Evolutionary conservation across 1,140 invertebrate genomes (phyloP).

Genomic region (Magallana angulata): DNA sequence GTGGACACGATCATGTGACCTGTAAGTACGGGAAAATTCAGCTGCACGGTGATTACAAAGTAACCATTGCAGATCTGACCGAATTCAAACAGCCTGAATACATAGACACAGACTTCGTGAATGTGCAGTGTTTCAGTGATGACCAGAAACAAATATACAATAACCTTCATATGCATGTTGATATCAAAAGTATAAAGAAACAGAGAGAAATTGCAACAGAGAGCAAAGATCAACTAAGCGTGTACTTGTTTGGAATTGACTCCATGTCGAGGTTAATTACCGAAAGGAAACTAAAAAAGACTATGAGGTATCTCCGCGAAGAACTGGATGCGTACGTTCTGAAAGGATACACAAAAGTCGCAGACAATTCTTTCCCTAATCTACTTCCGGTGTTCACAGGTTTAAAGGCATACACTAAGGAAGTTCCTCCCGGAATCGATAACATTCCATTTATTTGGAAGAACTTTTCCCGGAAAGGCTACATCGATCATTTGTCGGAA

Average conservation of each 20-base stretch:
- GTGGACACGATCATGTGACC: constrained; percentile 22
- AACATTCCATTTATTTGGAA: constrained; percentile 48
- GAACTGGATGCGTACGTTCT: constrained; percentile 69
- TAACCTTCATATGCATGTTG: constrained; percentile 48
- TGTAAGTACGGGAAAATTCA: constrained; percentile 40
- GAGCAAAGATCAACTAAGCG: constrained; percentile 32
- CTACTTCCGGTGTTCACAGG: constrained; percentile 50
- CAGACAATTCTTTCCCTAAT: constrained; percentile 48
- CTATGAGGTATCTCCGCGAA: constrained; percentile 82
- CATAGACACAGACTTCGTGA: constrained; percentile 44
- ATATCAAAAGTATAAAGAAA: constrained; percentile 39
- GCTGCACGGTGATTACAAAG: constrained; percentile 23
- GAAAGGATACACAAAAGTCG: constrained; percentile 75
- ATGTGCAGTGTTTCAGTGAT: constrained; percentile 44
- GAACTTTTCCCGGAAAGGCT: constrained; percentile 41
- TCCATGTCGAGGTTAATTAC: constrained; percentile 91
- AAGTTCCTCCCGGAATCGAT: constrained; percentile 27
- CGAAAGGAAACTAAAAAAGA: constrained; percentile 88
- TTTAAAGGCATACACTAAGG: constrained; percentile 34
- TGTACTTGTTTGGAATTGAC: constrained; percentile 82
- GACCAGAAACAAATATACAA: constrained; percentile 31
- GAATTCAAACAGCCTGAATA: constrained; percentile 37
- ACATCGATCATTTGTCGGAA: constrained; percentile 33
- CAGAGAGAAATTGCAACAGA: constrained; percentile 27
- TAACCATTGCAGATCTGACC: constrained; percentile 27